Evolutionary conservation across 2,113 vertebrate genomes (phyloP).

Genomic region (Chaetorhynchus papuensis): DNA sequence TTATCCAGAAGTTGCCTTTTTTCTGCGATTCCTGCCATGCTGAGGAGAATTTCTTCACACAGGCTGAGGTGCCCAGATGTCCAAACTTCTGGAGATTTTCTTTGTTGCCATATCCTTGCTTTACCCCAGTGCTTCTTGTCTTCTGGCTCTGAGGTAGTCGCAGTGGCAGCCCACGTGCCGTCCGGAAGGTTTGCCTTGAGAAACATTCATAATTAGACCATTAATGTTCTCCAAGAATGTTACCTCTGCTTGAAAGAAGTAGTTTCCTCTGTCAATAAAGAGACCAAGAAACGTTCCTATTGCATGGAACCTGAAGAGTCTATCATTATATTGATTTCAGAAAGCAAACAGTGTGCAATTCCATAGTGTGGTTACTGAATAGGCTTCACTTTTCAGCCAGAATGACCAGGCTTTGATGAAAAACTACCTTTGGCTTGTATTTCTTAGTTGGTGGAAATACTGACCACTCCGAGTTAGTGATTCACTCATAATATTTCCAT

Average conservation of each 20-base stretch:
- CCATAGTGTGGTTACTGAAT: background rate
- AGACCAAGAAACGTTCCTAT: background rate
- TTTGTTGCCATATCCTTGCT: background rate
- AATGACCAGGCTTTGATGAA: background rate
- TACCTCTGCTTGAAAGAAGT: background rate
- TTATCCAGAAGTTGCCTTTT: background rate
- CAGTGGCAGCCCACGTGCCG: fast-evolving
- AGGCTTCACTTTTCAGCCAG: background rate
- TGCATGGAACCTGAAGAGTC: background rate
- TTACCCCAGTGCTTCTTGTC: background rate
- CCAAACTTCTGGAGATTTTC: background rate
- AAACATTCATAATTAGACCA: background rate
- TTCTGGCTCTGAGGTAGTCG: background rate
- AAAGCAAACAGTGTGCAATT: background rate
- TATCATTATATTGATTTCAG: slow-evolving; percentile 14
- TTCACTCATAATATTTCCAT: slow-evolving; percentile 3
- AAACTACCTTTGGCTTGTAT: background rate
- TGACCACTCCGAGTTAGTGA: background rate
- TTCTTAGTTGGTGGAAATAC: background rate
- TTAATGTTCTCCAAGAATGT: background rate
- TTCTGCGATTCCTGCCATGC: background rate
- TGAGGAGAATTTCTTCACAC: background rate
- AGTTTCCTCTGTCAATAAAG: background rate
- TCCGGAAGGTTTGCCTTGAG: background rate
- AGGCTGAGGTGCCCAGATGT: background rate